A percentile compares a stretch with the other conserved stretches of the same genome.
Conservation (phyloP, 2,888 invertebrate genomes). For the Ganaspis brasiliensis region DNA sequence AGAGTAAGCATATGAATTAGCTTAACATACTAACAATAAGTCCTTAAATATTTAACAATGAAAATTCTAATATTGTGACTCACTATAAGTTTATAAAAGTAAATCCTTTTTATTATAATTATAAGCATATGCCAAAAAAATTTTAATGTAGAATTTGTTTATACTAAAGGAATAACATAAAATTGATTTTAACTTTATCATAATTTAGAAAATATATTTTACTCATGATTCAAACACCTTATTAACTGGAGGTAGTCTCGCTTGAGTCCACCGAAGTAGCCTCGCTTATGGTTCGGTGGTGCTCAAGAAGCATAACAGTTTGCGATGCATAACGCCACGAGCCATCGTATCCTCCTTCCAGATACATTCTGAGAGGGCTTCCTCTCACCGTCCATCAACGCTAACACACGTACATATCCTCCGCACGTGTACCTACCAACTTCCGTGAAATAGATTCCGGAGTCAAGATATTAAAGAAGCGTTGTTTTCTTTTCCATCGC, state of each 20-base stretch:
- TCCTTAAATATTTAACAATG: too few relatives aligned
- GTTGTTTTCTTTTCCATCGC: constrained; percentile 56
- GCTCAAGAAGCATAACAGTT: constrained; percentile 79
- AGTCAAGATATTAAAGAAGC: constrained; percentile 73
- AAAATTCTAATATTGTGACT: too few relatives aligned
- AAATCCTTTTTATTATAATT: too few relatives aligned
- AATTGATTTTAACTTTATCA: not conserved
- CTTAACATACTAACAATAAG: too few relatives aligned
- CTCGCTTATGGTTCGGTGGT: constrained; percentile 79
- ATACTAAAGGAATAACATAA: too few relatives aligned
- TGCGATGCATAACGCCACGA: constrained; percentile 80
- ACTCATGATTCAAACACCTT: constrained; percentile 10
- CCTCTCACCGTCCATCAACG: constrained; percentile 53
- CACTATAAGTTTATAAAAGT: too few relatives aligned
- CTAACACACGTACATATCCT: constrained; percentile 60
- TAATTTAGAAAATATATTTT: constrained; percentile 44
- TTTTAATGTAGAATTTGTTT: too few relatives aligned
- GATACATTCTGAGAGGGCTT: constrained; percentile 66
- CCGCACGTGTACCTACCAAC: constrained; percentile 65
- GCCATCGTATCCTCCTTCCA: constrained; percentile 79
- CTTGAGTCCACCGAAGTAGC: constrained; percentile 70
- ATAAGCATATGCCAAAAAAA: too few relatives aligned
- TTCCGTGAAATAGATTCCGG: constrained; percentile 78
- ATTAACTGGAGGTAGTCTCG: constrained; percentile 60
- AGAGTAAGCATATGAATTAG: too few relatives aligned